Conservation (phyloP, 2,797 vertebrate species). For the Anas bernieri region DNA sequence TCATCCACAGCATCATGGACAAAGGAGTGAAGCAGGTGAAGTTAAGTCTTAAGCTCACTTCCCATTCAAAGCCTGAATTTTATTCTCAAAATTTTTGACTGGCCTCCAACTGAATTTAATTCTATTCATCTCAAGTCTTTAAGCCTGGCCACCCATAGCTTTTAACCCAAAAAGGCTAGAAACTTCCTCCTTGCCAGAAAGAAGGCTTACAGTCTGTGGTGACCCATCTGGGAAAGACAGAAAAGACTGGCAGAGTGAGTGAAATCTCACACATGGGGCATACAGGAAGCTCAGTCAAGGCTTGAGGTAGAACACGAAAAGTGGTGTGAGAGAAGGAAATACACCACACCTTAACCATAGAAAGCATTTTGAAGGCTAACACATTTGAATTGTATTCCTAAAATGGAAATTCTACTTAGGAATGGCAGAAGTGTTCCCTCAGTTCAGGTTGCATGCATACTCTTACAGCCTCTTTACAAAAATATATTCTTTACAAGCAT, state of each 20-base stretch:
- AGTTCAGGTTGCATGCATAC: neutral
- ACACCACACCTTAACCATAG: fast-evolving
- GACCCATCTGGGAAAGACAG: neutral
- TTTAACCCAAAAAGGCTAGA: too few relatives aligned
- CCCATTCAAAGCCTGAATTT: neutral
- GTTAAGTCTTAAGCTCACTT: neutral
- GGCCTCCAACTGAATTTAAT: too few relatives aligned
- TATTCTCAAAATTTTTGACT: neutral
- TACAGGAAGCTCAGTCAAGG: neutral
- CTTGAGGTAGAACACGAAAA: neutral
- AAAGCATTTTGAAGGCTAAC: neutral
- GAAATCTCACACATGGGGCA: neutral
- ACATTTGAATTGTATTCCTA: neutral
- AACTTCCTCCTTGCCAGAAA: neutral
- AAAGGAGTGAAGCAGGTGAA: neutral
- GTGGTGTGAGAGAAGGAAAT: fast-evolving
- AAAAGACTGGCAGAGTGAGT: neutral
- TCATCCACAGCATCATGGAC: neutral
- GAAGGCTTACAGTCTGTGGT: neutral
- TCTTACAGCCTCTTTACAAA: neutral
- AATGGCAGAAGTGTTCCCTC: neutral
- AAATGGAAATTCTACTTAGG: neutral
- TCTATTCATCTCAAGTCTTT: too few relatives aligned
- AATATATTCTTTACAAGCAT: neutral
- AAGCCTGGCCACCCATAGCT: too few relatives aligned